A percentile compares a stretch with the other conserved stretches of the same genome.
Evolutionary conservation across 1,140 invertebrate genomes (phyloP).

Genomic region (Heliconius nattereri): DNA sequence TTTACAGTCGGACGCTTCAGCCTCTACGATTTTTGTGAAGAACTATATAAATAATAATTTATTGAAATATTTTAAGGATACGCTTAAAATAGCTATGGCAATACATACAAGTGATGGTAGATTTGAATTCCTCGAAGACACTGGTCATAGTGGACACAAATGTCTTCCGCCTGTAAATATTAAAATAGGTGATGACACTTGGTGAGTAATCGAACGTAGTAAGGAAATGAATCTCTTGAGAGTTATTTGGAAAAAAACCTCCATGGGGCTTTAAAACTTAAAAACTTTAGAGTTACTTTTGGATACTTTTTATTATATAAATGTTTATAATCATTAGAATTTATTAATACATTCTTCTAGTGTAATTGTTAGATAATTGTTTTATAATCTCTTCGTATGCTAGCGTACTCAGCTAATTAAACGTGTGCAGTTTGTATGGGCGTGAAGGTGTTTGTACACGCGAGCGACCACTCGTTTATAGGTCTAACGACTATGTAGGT

Average conservation of each 20-base stretch:
- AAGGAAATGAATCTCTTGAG: not conserved
- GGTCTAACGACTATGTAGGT: not conserved
- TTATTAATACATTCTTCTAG: not conserved
- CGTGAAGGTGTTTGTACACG: slow-evolving; percentile 8
- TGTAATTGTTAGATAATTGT: not conserved
- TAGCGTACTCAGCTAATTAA: slow-evolving; percentile 19
- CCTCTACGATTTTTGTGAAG: too few species aligned
- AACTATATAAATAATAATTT: not conserved
- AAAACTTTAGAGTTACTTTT: not conserved
- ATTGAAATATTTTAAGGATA: slow-evolving; percentile 39
- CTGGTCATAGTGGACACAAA: slow-evolving; percentile 17
- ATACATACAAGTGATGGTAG: slow-evolving; percentile 49
- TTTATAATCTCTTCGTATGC: not conserved
- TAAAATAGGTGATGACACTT: slow-evolving; percentile 52
- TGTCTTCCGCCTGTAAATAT: slow-evolving; percentile 57
- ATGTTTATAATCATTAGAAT: not conserved
- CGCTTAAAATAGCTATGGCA: slow-evolving; percentile 46
- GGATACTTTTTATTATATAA: too few species aligned
- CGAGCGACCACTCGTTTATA: not conserved
- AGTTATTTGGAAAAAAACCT: not conserved
- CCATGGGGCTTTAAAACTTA: not conserved
- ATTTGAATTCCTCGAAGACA: slow-evolving; percentile 44
- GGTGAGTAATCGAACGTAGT: slow-evolving; percentile 47
- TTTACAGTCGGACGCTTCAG: too few species aligned
- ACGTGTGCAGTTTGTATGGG: slow-evolving; percentile 10